phyloP scores from a whole-genome alignment of 2,113 vertebrate species.

The Neomonachus schauinslandi region DNA sequence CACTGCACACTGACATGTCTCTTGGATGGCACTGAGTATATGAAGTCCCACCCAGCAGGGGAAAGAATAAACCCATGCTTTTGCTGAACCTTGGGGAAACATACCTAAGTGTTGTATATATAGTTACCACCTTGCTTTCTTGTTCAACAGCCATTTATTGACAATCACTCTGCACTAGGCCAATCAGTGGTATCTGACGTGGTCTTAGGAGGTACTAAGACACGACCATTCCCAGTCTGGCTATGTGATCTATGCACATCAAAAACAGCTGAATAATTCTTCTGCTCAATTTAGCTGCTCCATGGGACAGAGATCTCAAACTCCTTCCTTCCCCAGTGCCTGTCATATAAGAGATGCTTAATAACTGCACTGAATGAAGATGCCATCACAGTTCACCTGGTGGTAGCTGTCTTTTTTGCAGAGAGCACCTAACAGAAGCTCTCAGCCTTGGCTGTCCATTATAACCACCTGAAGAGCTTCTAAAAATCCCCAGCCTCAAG shows the following conservation, averaged over 20 bases:
- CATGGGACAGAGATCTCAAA: not conserved
- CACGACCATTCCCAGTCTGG: too few relatives aligned
- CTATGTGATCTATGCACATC: not conserved
- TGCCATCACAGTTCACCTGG: not conserved
- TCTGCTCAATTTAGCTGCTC: not conserved
- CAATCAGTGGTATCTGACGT: fast-evolving
- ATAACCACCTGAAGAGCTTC: not conserved
- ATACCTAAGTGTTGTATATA: too few relatives aligned
- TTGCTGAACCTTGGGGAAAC: not conserved
- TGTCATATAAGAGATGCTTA: not conserved
- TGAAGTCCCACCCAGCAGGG: too few relatives aligned
- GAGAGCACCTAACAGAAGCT: not conserved
- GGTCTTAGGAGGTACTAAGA: not conserved
- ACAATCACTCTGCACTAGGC: not conserved
- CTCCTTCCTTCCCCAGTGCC: not conserved
- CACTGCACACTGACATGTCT: not conserved
- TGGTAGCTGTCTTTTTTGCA: not conserved
- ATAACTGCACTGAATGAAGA: not conserved
- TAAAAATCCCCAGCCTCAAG: not conserved
- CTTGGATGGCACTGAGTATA: not conserved
- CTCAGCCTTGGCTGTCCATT: not conserved
- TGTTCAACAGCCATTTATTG: not conserved
- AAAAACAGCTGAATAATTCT: not conserved
- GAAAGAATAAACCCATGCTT: not conserved
- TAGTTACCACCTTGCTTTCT: not conserved